Percentiles rank a stretch among this genome's conserved stretches.
These are phyloP conservation scores for Onychomys torridus DNA, from an alignment of 2,797 vertebrate species.

Conservation along the genomic window DNA sequence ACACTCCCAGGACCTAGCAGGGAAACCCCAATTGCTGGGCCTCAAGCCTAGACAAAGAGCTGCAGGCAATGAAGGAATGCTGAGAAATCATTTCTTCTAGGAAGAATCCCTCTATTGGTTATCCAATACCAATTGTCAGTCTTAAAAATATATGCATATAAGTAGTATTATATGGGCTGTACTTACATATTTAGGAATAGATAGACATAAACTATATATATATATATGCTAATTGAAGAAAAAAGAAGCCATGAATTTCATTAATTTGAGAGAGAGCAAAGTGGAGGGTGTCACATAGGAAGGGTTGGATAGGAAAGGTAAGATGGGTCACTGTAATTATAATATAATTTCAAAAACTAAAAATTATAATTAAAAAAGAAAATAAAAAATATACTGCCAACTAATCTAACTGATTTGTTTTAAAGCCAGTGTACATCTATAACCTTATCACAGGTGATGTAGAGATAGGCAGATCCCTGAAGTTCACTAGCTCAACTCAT, in stretches of 20 bases:
- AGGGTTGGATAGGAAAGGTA: not conserved
- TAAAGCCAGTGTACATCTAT: not conserved
- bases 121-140: not conserved
- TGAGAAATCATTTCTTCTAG: too few species aligned
- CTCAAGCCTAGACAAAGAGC: not conserved
- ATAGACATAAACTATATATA: not conserved
- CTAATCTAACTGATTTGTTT: not conserved
- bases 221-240: too few species aligned
- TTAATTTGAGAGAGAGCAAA: not conserved
- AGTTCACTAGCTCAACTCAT: not conserved
- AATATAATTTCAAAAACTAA: not conserved
- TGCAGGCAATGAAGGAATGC: not conserved
- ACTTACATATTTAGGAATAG: not conserved
- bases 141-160: not conserved
- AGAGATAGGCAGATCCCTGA: not conserved
- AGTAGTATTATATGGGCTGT: not conserved
- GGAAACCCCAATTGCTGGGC: not conserved
- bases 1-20: not conserved
- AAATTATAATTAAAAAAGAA: not conserved
- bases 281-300: not conserved
- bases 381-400: not conserved
- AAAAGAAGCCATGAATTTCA: not conserved
- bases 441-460: not conserved
- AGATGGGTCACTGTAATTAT: not conserved
- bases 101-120: not conserved